A percentile compares a stretch with the other conserved stretches of the same genome.
Evolutionary conservation across 2,113 vertebrate genomes (phyloP).

Genomic region (Albula goreensis): DNA sequence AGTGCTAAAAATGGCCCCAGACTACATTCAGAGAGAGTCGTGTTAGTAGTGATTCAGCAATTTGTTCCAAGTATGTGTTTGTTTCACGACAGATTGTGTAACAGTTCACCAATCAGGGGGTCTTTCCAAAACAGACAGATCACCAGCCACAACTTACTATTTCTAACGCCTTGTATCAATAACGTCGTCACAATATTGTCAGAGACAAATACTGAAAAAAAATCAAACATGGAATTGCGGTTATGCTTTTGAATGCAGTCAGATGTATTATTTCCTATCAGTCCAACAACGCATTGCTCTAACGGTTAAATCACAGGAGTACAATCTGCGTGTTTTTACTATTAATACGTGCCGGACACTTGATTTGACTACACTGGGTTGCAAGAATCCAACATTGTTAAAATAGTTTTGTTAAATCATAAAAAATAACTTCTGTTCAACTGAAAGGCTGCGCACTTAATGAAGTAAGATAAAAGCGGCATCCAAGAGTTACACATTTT

Average conservation of each 20-base stretch:
- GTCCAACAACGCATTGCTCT: not conserved
- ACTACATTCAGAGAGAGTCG: slow-evolving; percentile 5
- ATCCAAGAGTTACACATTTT: not conserved
- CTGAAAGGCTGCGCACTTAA: not conserved
- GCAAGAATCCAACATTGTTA: not conserved
- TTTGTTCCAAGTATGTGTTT: not conserved
- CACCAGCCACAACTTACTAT: too few relatives aligned
- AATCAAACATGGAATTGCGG: not conserved
- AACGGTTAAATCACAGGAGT: not conserved
- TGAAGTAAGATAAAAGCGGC: not conserved
- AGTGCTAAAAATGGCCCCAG: slow-evolving; percentile 7
- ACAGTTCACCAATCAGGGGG: too few relatives aligned
- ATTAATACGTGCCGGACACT: not conserved
- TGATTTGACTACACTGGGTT: not conserved
- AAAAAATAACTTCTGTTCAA: not conserved
- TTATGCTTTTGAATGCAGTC: not conserved
- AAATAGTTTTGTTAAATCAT: not conserved
- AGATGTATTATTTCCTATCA: not conserved
- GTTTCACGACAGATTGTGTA: too few relatives aligned
- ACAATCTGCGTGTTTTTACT: not conserved
- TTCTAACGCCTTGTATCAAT: too few relatives aligned
- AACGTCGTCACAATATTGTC: too few relatives aligned
- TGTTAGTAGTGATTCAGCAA: slow-evolving; percentile 5
- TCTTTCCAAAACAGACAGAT: too few relatives aligned
- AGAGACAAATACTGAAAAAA: not conserved